Conservation (phyloP, 2,113 vertebrate genomes). For the Hymenochirus boettgeri region DNA sequence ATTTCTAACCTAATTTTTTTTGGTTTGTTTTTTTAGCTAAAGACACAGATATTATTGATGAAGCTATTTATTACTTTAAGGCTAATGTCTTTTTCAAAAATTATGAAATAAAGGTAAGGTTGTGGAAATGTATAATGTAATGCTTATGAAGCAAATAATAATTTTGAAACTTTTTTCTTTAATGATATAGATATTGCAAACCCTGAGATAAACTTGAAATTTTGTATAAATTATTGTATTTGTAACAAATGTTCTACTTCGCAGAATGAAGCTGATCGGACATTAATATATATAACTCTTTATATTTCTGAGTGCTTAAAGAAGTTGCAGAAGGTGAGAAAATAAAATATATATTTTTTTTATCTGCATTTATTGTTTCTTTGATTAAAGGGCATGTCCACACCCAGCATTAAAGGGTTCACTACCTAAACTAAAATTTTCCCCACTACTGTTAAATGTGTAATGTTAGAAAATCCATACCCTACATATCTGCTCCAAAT, state of each 20-base stretch:
- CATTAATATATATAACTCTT: constrained; percentile 92
- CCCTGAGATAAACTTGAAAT: too few relatives aligned
- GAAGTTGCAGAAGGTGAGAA: constrained; percentile 91
- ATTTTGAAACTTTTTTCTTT: constrained; percentile 10
- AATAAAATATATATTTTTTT: too few relatives aligned
- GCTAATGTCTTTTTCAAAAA: constrained; percentile 99
- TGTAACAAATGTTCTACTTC: constrained; percentile 32
- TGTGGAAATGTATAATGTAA: neutral
- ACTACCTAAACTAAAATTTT: too few relatives aligned
- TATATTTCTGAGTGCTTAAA: constrained; percentile 98
- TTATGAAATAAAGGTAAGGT: constrained; percentile 95
- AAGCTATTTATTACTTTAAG: constrained; percentile 98
- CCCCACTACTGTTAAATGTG: too few relatives aligned
- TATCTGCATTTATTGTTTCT: too few relatives aligned
- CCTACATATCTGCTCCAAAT: too few relatives aligned
- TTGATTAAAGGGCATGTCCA: too few relatives aligned
- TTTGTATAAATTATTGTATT: too few relatives aligned
- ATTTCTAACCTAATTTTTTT: constrained; percentile 10
- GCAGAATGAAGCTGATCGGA: constrained; percentile 96
- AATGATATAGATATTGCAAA: too few relatives aligned
- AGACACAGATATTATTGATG: constrained; percentile 92
- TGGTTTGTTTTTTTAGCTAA: constrained; percentile 64
- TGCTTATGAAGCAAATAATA: neutral
- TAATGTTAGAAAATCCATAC: too few relatives aligned
- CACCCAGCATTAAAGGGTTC: too few relatives aligned